Evolutionary conservation across 2,888 invertebrate species (phyloP).

Genomic region (Hyppa rectilinea): DNA sequence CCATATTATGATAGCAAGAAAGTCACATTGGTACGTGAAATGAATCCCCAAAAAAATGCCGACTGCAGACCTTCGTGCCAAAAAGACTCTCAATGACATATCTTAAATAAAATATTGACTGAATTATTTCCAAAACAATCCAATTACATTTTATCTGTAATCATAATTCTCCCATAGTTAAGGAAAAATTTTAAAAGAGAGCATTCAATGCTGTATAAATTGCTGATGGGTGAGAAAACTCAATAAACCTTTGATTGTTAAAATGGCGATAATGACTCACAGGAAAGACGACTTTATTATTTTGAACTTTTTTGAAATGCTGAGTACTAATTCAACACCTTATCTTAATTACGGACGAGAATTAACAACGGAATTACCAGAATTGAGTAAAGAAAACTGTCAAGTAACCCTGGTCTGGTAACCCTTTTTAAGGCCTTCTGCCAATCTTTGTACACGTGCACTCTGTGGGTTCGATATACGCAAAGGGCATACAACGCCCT

Average conservation of each 20-base stretch:
- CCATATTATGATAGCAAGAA: slow-evolving; percentile 16
- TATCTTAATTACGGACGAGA: not conserved
- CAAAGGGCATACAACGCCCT: no score
- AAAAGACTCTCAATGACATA: not conserved
- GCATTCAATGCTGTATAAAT: slow-evolving; percentile 10
- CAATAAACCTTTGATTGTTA: slow-evolving; percentile 25
- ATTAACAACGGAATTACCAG: not conserved
- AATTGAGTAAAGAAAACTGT: no score
- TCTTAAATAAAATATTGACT: slow-evolving; percentile 3
- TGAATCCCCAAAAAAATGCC: slow-evolving; percentile 5
- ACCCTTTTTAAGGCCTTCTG: no score
- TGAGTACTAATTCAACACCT: not conserved
- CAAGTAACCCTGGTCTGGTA: no score
- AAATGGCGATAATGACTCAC: slow-evolving; percentile 29
- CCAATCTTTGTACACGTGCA: no score
- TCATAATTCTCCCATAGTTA: slow-evolving; percentile 10
- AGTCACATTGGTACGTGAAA: slow-evolving; percentile 33
- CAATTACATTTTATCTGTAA: slow-evolving; percentile 38
- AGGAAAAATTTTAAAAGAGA: slow-evolving; percentile 1
- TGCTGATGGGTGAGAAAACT: slow-evolving; percentile 19
- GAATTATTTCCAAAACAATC: slow-evolving; percentile 2
- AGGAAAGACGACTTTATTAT: not conserved
- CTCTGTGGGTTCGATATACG: no score
- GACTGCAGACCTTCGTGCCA: not conserved
- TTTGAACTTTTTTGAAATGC: not conserved